These are phyloP conservation scores for Podiceps cristatus DNA, from an alignment of 2,113 vertebrate genomes.

Conservation along the genomic window DNA sequence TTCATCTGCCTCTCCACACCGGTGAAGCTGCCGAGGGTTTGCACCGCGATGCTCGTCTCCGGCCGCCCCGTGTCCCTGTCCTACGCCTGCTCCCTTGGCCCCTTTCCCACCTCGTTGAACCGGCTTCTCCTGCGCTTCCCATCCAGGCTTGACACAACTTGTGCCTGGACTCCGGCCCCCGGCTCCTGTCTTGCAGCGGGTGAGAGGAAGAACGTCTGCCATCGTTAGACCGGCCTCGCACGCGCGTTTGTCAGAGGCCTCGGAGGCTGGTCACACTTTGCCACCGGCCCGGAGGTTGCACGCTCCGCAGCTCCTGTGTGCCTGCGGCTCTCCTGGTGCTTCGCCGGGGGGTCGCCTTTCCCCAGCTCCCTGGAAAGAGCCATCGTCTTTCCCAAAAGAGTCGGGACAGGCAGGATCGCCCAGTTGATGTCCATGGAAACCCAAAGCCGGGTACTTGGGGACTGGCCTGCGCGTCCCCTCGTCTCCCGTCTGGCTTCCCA, in stretches of 20 bases:
- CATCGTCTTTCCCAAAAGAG: accelerated
- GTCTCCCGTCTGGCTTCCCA: not conserved
- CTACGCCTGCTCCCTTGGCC: not conserved
- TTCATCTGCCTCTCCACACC: accelerated
- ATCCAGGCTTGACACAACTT: not conserved
- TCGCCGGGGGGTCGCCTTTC: too few relatives aligned
- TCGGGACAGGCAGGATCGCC: accelerated
- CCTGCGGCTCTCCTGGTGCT: not conserved
- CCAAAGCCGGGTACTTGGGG: accelerated
- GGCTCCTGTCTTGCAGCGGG: not conserved
- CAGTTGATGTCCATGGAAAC: accelerated
- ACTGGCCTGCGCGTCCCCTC: not conserved
- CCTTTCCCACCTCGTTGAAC: not conserved
- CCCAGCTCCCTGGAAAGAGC: too few relatives aligned
- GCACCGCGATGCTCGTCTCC: accelerated
- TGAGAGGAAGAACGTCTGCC: too few relatives aligned
- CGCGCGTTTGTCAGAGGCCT: not conserved
- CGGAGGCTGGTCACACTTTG: not conserved
- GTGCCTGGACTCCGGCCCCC: not conserved
- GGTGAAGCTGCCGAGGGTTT: not conserved
- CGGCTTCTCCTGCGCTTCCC: not conserved
- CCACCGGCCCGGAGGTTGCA: not conserved
- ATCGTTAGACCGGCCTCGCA: not conserved
- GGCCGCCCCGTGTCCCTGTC: not conserved
- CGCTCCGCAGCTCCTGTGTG: accelerated